These are phyloP conservation scores for Chromis chromis DNA, from an alignment of 2,797 vertebrate genomes.

Conservation along the genomic window DNA sequence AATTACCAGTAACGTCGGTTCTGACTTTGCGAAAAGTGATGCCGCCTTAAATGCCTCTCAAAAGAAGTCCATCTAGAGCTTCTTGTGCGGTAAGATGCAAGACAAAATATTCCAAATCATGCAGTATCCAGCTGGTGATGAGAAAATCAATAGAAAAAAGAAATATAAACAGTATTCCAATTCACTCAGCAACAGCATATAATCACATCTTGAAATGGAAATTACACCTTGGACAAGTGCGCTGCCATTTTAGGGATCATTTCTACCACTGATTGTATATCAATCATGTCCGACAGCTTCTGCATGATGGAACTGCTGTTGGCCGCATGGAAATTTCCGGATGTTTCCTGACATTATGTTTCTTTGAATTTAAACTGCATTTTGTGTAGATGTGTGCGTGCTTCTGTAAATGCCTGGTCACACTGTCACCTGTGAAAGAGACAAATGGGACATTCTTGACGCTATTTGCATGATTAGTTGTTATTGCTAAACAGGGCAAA, in stretches of 20 bases:
- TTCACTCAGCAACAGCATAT: constrained; percentile 70
- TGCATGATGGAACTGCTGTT: constrained; percentile 61
- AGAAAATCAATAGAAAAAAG: constrained; percentile 59
- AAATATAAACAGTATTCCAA: constrained; percentile 72
- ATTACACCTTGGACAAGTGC: constrained; percentile 77
- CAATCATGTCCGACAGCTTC: constrained; percentile 67
- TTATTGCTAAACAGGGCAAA: constrained; percentile 56
- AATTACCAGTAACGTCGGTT: not conserved
- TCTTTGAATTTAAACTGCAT: constrained; percentile 31
- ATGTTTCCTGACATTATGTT: constrained; percentile 33
- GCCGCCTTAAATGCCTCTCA: not conserved
- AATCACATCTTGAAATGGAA: constrained; percentile 83
- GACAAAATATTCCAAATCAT: constrained; percentile 39
- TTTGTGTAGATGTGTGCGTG: constrained; percentile 10
- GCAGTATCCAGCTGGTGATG: constrained; percentile 45
- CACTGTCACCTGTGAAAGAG: constrained; percentile 58
- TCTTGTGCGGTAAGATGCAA: constrained; percentile 29
- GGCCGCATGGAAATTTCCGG: constrained; percentile 57
- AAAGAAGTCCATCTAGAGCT: not conserved
- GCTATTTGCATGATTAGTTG: constrained; percentile 79
- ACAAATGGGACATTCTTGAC: constrained; percentile 68
- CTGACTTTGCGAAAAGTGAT: not conserved
- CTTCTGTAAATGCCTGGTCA: constrained; percentile 21
- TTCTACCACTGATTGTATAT: constrained; percentile 79
- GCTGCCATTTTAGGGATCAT: constrained; percentile 76